phyloP scores from a whole-genome alignment of 1,140 invertebrate species.

The Procambarus virginalis region DNA sequence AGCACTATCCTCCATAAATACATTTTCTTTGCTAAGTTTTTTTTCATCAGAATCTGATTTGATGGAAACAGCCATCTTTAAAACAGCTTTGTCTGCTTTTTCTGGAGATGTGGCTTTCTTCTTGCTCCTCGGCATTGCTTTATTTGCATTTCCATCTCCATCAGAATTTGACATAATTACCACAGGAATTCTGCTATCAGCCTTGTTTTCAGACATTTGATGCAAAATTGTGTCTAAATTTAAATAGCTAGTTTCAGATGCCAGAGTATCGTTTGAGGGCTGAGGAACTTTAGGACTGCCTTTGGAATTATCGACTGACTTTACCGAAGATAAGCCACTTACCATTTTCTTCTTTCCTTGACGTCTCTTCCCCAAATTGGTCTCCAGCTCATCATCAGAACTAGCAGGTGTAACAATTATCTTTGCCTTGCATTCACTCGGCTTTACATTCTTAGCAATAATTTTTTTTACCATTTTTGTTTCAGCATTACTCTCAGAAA shows the following conservation, averaged over 20 bases:
- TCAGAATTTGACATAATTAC: conserved; percentile 52
- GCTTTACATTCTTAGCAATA: not conserved
- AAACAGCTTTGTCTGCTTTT: not conserved
- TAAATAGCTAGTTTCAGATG: not conserved
- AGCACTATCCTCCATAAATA: not conserved
- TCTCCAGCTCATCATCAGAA: conserved; percentile 16
- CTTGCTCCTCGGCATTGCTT: conserved; percentile 16
- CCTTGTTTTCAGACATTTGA: conserved; percentile 19
- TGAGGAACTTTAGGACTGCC: too few species aligned
- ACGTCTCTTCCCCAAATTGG: not conserved
- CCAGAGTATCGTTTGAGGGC: not conserved
- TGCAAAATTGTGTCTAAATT: conserved; percentile 14
- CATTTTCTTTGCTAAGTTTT: not conserved
- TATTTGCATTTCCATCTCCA: not conserved
- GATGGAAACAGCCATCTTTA: conserved; percentile 8
- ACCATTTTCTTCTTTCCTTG: conserved; percentile 15
- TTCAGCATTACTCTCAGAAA: conserved; percentile 18
- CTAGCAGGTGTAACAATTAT: not conserved
- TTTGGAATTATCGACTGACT: not conserved
- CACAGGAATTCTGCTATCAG: conserved; percentile 31
- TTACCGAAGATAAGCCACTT: not conserved
- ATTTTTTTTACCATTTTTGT: not conserved
- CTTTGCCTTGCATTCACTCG: not conserved
- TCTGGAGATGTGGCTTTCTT: not conserved
- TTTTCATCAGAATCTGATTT: not conserved